Conservation (phyloP, 2,888 invertebrate genomes). For the Amphipyra berbera region DNA sequence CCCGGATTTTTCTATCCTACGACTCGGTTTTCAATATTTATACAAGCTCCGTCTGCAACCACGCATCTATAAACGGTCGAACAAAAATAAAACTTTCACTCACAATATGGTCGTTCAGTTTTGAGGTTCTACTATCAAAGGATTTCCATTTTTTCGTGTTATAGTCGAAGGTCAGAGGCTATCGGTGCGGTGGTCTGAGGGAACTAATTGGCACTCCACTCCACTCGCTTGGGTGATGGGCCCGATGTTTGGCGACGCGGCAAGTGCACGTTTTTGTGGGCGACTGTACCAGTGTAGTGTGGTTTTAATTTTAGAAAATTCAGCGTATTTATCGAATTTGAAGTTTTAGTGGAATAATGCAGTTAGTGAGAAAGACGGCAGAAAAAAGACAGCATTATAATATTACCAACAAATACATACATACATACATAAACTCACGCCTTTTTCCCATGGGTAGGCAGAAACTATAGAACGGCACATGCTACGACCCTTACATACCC, state of each 20-base stretch:
- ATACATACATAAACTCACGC: no score
- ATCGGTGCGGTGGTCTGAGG: constrained; percentile 36
- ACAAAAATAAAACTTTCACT: constrained; percentile 29
- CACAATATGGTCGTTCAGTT: constrained; percentile 17
- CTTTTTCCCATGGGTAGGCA: no score
- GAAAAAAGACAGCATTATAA: no score
- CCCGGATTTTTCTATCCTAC: constrained; percentile 11
- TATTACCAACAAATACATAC: no score
- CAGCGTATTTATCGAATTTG: constrained; percentile 10
- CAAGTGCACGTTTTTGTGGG: constrained; percentile 32
- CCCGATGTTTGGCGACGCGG: constrained; percentile 32
- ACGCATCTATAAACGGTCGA: constrained; percentile 6
- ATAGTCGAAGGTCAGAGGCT: constrained; percentile 55
- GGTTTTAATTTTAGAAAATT: constrained; percentile 35
- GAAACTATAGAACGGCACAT: no score
- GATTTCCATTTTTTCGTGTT: constrained; percentile 45
- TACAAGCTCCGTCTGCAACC: constrained; percentile 6
- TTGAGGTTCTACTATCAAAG: constrained; percentile 41
- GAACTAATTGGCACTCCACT: constrained; percentile 59
- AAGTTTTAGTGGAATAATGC: background rate
- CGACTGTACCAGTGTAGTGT: constrained; percentile 23
- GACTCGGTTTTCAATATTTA: constrained; percentile 19
- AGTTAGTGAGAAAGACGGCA: background rate
- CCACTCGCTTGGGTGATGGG: constrained; percentile 23
- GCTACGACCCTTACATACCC: no score